Conservation (phyloP, 2,888 invertebrate genomes). For the Andrena chrysosceles region DNA sequence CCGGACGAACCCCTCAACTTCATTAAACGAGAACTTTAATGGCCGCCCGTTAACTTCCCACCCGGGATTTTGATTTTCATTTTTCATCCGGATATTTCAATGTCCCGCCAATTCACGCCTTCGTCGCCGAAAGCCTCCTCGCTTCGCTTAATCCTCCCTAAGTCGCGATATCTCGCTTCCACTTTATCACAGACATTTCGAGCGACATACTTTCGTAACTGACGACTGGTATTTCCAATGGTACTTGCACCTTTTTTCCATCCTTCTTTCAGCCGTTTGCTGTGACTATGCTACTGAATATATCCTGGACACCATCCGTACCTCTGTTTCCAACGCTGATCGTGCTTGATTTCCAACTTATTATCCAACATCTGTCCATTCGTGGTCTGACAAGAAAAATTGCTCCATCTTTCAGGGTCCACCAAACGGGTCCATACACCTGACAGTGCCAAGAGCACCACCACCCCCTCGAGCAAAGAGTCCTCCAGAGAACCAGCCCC, state of each 20-base stretch:
- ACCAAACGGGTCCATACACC: constrained; percentile 85
- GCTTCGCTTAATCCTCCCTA: background rate
- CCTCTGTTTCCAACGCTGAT: no score
- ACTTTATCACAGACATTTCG: background rate
- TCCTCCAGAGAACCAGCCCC: constrained; percentile 87
- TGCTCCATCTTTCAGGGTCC: constrained; percentile 77
- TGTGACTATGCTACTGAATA: no score
- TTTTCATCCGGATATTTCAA: constrained; percentile 14
- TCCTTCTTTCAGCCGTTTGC: background rate
- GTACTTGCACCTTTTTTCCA: background rate
- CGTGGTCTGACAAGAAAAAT: background rate
- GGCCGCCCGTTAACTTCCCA: background rate
- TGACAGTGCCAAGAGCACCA: constrained; percentile 87
- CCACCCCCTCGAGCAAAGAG: constrained; percentile 87
- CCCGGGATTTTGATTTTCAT: constrained; percentile 20
- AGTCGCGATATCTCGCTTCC: background rate
- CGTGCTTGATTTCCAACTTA: no score
- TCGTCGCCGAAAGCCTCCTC: background rate
- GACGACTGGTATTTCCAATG: background rate
- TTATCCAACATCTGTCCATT: no score
- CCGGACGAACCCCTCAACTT: constrained; percentile 13
- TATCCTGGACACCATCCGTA: no score
- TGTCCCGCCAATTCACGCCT: background rate
- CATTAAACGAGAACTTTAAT: constrained; percentile 47
- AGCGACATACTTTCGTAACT: background rate